phyloP scores from a whole-genome alignment of 1,140 invertebrate genomes.

The Brachionus koreanus region DNA sequence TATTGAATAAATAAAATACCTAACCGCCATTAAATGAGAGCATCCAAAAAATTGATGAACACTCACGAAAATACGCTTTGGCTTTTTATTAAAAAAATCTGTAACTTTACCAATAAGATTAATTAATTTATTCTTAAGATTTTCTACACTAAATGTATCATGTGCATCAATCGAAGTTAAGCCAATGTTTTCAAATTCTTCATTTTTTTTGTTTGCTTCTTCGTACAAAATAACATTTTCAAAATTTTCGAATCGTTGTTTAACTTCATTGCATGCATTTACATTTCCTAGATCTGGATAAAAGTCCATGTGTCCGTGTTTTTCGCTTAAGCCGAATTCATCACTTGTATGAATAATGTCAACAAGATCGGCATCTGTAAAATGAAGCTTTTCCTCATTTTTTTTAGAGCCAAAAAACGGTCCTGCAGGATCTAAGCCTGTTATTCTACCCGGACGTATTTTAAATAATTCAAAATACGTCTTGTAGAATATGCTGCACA shows the following conservation, averaged over 20 bases:
- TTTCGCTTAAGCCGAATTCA: constrained; percentile 19
- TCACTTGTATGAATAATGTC: constrained; percentile 30
- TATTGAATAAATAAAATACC: constrained; percentile 42
- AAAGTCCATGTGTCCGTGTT: constrained; percentile 39
- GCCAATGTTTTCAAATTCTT: background rate
- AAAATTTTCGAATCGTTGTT: background rate
- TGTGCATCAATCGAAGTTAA: background rate
- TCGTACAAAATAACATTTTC: constrained; percentile 39
- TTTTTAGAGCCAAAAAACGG: constrained; percentile 16
- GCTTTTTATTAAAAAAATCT: background rate
- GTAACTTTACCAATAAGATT: background rate
- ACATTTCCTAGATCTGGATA: constrained; percentile 27
- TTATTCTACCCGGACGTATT: background rate
- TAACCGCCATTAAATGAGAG: constrained; percentile 28
- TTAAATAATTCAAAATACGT: background rate
- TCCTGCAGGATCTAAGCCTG: constrained; percentile 40
- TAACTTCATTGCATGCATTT: constrained; percentile 31
- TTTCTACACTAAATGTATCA: background rate
- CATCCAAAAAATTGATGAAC: constrained; percentile 42
- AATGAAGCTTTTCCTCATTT: background rate
- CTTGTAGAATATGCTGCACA: constrained; percentile 33
- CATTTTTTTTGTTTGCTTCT: background rate
- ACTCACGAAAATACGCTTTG: background rate
- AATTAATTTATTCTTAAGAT: background rate
- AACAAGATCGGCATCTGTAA: constrained; percentile 27